These are phyloP conservation scores for Sympetrum striolatum DNA, from an alignment of 2,888 invertebrate species.

Conservation along the genomic window DNA sequence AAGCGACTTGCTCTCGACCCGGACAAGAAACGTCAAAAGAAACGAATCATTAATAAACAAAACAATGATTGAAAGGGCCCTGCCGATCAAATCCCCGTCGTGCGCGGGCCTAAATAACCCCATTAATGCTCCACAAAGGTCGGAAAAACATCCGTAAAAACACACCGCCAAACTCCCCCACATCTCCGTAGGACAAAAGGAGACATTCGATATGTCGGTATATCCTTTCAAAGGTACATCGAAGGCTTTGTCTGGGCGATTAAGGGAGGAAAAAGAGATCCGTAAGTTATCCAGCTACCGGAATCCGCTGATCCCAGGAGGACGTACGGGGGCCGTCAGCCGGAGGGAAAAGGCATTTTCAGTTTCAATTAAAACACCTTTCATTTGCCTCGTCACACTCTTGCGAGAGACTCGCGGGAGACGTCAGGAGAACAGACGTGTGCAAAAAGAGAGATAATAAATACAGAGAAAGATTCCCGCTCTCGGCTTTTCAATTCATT, in stretches of 20 bases:
- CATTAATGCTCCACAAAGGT: background rate
- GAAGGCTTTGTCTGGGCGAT: background rate
- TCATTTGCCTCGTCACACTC: constrained; percentile 37
- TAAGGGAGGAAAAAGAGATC: background rate
- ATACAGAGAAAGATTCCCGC: constrained; percentile 47
- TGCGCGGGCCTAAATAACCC: background rate
- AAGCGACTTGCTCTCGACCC: too few species aligned
- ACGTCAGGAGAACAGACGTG: background rate
- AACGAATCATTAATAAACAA: background rate
- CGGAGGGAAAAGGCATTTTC: background rate
- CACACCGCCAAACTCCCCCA: background rate
- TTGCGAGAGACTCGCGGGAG: constrained; percentile 8
- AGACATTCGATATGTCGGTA: background rate
- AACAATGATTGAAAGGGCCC: background rate
- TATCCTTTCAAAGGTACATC: background rate
- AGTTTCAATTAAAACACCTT: constrained; percentile 44
- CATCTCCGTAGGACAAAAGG: background rate
- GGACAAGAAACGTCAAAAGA: too few species aligned
- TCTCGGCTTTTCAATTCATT: constrained; percentile 36
- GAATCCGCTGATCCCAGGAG: background rate
- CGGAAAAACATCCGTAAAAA: background rate
- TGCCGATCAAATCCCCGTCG: background rate
- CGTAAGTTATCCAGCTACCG: background rate
- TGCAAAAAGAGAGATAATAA: constrained; percentile 46
- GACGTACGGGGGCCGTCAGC: background rate